Base-by-base conservation (phyloP, 2,113 vertebrate genomes). In the Erinaceus europaeus region DNA sequence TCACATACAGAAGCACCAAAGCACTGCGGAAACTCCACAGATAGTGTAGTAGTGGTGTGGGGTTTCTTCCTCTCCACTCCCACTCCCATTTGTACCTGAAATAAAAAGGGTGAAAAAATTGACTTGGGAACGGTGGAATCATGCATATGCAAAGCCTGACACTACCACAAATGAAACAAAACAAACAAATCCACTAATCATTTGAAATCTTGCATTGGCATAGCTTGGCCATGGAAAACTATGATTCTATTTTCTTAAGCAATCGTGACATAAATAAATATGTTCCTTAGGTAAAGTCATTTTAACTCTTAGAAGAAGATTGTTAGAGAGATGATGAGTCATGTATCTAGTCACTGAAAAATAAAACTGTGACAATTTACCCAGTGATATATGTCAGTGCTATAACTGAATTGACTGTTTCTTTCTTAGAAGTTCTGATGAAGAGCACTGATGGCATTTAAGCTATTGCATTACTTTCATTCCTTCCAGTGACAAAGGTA, bases 381-480 rank as follows among this genome's bases (percentile, higher is more conserved):
- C 32, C 52, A 62, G 34, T 11, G 53, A 92, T 29, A 83, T 59
- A 5, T 29, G 14, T 64, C 13, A 69, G 15, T 8, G 74, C 36
- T 77, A 0, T 32, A 44, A 20, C 32, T 71, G 18, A 92, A 32
- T 36, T 32, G 83, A 76, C 68, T 89, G 52, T 44, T 86, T 90
- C 48, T 87, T 23, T 21, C 42, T 80, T 92, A 75, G 57, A 85
- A 88, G 77, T 84, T 90, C 27, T 84, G 40, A 81, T 81, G n/a
- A 52, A 9, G 18, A 72, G 34, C 0, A 0, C 36, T 18, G 48
- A 75, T 42, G 21, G 27, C 50, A 50, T 68, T 65, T 65, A 78
- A 85, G 9, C 25, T 40, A 62, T 48, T 87, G 21, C 10, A 55
- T 88, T 84, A 83, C 88, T 89, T 87, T 89, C 87, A 90, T 83